Percentiles rank a stretch among this genome's conserved stretches.
These are phyloP conservation scores for Umimayanthus kanabou DNA, from an alignment of 92 coral and sea anemone genomes.

Conservation along the genomic window DNA sequence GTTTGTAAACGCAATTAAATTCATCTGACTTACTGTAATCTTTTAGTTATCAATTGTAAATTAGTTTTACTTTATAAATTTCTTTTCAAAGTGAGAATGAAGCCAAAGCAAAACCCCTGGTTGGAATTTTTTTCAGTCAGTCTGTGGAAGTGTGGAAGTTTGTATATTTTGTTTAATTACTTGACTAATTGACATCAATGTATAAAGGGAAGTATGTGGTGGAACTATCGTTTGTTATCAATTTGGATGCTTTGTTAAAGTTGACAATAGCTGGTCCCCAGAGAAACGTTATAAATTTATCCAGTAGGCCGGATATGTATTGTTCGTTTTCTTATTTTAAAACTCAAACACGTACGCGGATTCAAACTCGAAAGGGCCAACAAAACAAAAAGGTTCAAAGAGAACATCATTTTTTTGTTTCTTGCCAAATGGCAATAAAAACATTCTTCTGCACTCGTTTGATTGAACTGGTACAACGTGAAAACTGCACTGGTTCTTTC, in stretches of 20 bases:
- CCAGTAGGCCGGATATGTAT: neutral
- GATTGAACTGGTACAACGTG: too few relatives aligned
- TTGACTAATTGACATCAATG: constrained; percentile 5
- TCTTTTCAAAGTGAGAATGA: neutral
- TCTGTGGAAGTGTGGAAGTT: neutral
- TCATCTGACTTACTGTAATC: neutral
- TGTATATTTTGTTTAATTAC: neutral
- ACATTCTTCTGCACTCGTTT: too few relatives aligned
- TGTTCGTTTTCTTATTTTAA: neutral
- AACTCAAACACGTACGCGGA: neutral
- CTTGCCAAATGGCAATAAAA: neutral
- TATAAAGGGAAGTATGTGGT: neutral
- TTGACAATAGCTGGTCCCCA: neutral
- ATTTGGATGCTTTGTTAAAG: neutral
- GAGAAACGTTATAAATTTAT: neutral
- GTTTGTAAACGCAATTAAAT: neutral
- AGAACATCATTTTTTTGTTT: too few relatives aligned
- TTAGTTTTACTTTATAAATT: neutral
- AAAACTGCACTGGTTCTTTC: too few relatives aligned
- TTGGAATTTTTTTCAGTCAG: neutral
- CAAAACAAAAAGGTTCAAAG: neutral
- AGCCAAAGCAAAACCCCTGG: neutral
- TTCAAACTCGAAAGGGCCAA: neutral
- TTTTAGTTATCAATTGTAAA: neutral
- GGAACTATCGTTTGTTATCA: neutral